phyloP scores from a whole-genome alignment of 2,797 vertebrate species.

The Harpagifer antarcticus region DNA sequence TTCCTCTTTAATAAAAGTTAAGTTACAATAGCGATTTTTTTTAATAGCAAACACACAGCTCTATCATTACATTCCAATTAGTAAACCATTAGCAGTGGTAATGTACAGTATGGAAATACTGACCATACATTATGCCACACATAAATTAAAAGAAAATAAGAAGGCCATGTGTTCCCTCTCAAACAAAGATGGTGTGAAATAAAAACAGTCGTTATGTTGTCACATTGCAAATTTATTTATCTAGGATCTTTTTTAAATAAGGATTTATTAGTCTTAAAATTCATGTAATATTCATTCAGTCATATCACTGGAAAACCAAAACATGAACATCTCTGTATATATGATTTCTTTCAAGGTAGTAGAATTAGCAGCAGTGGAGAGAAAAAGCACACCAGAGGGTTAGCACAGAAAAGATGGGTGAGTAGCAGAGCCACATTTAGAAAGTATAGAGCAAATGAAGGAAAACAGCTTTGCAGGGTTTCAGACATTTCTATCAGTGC shows the following conservation, averaged over 20 bases:
- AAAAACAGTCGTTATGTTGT: slow-evolving; percentile 63
- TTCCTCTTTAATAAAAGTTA: slow-evolving; percentile 55
- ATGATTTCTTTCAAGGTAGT: slow-evolving; percentile 83
- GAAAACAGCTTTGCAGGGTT: slow-evolving; percentile 48
- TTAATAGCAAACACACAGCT: slow-evolving; percentile 48
- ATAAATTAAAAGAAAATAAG: slow-evolving; percentile 32
- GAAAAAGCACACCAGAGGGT: slow-evolving; percentile 61
- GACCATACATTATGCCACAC: slow-evolving; percentile 26
- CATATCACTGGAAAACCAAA: slow-evolving; percentile 70
- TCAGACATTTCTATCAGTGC: slow-evolving; percentile 67
- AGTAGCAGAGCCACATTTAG: slow-evolving; percentile 38
- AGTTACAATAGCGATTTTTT: slow-evolving; percentile 39
- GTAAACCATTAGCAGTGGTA: slow-evolving; percentile 45
- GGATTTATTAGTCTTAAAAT: slow-evolving; percentile 83
- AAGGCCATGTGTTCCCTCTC: slow-evolving; percentile 32
- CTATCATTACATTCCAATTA: slow-evolving; percentile 28
- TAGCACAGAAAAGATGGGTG: slow-evolving; percentile 63
- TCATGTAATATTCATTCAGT: slow-evolving; percentile 83
- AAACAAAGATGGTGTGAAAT: slow-evolving; percentile 49
- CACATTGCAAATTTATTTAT: slow-evolving; percentile 81
- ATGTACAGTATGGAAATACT: slow-evolving; percentile 39
- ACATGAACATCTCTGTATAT: slow-evolving; percentile 72
- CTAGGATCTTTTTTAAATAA: slow-evolving; percentile 85
- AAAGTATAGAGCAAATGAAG: slow-evolving; percentile 53
- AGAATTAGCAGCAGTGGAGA: slow-evolving; percentile 82